Evolutionary conservation across 1,140 invertebrate species (phyloP).

Genomic region (Tetragnatha versicolor): DNA sequence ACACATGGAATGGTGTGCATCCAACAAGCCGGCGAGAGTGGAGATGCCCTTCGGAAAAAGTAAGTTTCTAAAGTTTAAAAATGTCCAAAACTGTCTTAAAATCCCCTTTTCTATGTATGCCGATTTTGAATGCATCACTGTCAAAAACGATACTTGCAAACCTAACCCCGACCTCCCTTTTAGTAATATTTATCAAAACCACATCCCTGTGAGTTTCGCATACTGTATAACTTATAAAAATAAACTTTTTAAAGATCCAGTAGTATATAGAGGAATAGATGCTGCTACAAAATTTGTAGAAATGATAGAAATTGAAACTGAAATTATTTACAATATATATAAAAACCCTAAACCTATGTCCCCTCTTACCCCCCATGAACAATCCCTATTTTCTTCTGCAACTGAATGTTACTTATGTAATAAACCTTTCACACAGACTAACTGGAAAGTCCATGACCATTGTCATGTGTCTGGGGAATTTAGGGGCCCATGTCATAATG

Average conservation of each 20-base stretch:
- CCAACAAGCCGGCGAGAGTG: neutral
- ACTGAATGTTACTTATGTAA: neutral
- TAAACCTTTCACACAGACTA: neutral
- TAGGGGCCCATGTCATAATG: neutral
- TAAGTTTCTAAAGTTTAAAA: conserved; percentile 5
- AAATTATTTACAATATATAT: neutral
- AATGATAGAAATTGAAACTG: neutral
- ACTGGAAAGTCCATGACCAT: neutral
- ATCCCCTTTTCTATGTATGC: neutral
- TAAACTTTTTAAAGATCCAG: neutral
- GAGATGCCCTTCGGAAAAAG: neutral
- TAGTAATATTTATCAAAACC: neutral
- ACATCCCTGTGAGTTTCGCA: too few relatives aligned
- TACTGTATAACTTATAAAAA: neutral
- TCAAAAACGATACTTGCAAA: neutral
- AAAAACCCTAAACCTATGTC: neutral
- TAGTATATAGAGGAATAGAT: neutral
- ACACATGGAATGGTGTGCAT: neutral
- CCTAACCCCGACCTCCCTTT: neutral
- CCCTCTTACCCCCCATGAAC: neutral
- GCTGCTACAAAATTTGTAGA: neutral
- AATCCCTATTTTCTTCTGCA: neutral
- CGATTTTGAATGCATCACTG: neutral
- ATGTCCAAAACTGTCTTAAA: neutral
- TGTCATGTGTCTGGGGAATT: too few relatives aligned